phyloP scores from a whole-genome alignment of 2,888 invertebrate genomes.

The Ditylenchus weischeri region DNA sequence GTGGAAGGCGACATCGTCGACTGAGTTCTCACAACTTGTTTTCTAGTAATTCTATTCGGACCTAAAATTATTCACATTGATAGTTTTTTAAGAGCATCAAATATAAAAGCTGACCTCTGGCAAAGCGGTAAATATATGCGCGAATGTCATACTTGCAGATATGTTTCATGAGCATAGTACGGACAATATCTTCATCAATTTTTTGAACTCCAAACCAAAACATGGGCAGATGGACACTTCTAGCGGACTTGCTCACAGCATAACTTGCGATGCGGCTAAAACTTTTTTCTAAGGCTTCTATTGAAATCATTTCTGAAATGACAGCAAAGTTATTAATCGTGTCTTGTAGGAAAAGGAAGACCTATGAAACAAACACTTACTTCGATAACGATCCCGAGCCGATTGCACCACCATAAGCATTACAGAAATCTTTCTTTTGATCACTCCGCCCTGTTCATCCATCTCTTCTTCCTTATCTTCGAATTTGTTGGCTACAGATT shows the following conservation, averaged over 20 bases:
- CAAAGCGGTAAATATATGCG: slow-evolving; percentile 18
- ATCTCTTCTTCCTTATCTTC: background rate
- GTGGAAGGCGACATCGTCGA: too few relatives aligned
- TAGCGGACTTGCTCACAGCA: slow-evolving; percentile 14
- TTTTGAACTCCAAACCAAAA: slow-evolving; percentile 24
- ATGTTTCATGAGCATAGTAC: slow-evolving; percentile 9
- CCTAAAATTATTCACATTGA: too few relatives aligned
- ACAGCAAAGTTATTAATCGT: background rate
- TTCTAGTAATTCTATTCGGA: too few relatives aligned
- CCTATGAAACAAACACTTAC: slow-evolving; percentile 15
- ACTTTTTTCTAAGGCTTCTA: slow-evolving; percentile 19
- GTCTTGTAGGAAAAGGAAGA: background rate
- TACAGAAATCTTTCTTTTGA: slow-evolving; percentile 19
- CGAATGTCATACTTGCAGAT: slow-evolving; percentile 17
- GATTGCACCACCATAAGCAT: slow-evolving; percentile 23
- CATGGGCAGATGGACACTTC: slow-evolving; percentile 27
- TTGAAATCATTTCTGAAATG: slow-evolving; percentile 21
- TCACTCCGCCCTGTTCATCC: background rate
- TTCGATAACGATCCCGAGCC: slow-evolving; percentile 22
- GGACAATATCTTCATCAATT: slow-evolving; percentile 13
- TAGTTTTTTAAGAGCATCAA: background rate
- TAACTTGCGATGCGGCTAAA: slow-evolving; percentile 18
- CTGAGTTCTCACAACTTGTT: too few relatives aligned
- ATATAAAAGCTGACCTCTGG: background rate
- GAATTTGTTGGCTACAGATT: background rate